Percentiles rank a stretch among this genome's conserved stretches.
phyloP scores from a whole-genome alignment of 2,888 invertebrate species.

The Lissonota sp. region DNA sequence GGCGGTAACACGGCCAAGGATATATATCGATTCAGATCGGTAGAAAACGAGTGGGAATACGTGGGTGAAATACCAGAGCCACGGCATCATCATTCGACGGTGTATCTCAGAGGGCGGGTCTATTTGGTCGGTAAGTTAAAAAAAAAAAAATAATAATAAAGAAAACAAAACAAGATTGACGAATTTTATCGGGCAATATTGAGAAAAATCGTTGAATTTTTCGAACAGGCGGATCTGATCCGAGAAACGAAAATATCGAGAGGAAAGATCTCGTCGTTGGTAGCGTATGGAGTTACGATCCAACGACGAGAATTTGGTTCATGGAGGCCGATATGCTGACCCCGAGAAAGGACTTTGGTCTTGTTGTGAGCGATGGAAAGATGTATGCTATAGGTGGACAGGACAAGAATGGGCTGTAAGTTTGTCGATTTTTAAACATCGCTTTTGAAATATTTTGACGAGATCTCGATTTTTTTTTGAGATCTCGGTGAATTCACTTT shows the following conservation, averaged over 20 bases:
- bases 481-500: too few relatives aligned
- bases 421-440: conserved; percentile 5
- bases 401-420: conserved; percentile 86
- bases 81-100: conserved; percentile 89
- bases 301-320: conserved; percentile 87
- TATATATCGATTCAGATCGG: conserved; percentile 87
- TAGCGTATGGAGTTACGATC: conserved; percentile 90
- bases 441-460: too few relatives aligned
- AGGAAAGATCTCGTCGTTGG: conserved; percentile 86
- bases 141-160: conserved; percentile 24
- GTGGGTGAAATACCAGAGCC: conserved; percentile 89
- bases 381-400: conserved; percentile 90
- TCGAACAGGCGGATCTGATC: conserved; percentile 87
- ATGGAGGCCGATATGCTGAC: conserved; percentile 87
- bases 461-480: too few relatives aligned
- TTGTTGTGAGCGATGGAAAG: conserved; percentile 88
- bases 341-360: conserved; percentile 89
- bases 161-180: not conserved
- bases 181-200: too few relatives aligned
- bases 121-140: conserved; percentile 87
- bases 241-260: conserved; percentile 86
- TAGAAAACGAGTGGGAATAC: conserved; percentile 87
- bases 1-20: conserved; percentile 87
- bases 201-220: not conserved
- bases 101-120: conserved; percentile 87